Base-by-base conservation (phyloP, 2,888 invertebrate species). In the Alentia gelatinosa region DNA sequence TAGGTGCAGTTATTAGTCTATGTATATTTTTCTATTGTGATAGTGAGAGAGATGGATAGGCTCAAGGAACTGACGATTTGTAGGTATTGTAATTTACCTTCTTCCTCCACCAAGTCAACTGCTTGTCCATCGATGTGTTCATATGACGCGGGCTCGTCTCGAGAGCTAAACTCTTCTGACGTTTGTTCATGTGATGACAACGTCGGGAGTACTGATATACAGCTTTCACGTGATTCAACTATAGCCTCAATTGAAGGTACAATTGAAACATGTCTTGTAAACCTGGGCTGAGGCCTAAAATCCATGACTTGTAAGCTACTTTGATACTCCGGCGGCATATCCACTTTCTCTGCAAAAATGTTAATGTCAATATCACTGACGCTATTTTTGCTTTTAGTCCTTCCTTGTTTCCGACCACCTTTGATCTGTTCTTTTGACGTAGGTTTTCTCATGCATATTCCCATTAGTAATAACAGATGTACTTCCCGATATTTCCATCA, bases 381-480 rank as follows among this genome's bases (percentile, higher is more conserved):
- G 9, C 35, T 79, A 4, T 12, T 33, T 26, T 9, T 37, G n/a
- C 12, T 7, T 19, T 19, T 79, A 39, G 35, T 37, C 5, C 35
- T 79, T 79, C 79, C 7, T 15, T 79, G 15, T 63, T 63, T 63
- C 23, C 12, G n/a, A 9, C 5, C 63, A n/a, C 7, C 33, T 79
- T 79, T 79, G 33, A 7, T 33, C n/a, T 19, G 7, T 79, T 15
- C 79, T 79, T 4, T 7, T 33, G 30, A 5, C 35, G 37, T 33
- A 5, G 26, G 79, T 79, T 84, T 84, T 26, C 84, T 15, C 7
- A 84, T 47, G 26, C 84, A 84, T 84, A 84, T 26, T 84, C 84
- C 84, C 84, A 84, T 84, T 40, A 26, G 84, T 35, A n/a, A 75
- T n/a, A n/a, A n/a, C n/a, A n/a, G n/a, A n/a, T n/a, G n/a, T n/a